These are phyloP conservation scores for Agapostemon virescens DNA, from an alignment of 2,888 invertebrate species.

Conservation along the genomic window DNA sequence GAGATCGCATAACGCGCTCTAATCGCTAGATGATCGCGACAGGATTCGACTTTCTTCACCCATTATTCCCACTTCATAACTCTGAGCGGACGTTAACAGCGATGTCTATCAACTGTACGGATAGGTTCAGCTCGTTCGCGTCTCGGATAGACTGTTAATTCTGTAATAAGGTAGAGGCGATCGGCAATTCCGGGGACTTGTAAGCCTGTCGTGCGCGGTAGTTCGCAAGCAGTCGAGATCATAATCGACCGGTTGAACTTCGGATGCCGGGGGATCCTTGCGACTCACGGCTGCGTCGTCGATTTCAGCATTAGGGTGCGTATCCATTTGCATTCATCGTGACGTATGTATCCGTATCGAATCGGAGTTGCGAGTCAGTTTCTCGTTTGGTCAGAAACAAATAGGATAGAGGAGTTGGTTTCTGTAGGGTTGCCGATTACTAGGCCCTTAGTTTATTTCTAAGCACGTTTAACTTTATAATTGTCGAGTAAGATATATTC, in stretches of 20 bases:
- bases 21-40: neutral
- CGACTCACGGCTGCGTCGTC: conserved; percentile 2
- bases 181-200: conserved; percentile 52
- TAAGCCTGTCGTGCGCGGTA: conserved; percentile 44
- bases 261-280: conserved; percentile 17
- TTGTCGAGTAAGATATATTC: too few species aligned
- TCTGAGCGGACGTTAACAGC: conserved; percentile 28
- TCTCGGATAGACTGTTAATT: conserved; percentile 43
- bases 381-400: neutral
- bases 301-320: conserved; percentile 22
- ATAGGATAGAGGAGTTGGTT: too few species aligned
- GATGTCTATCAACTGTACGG: conserved; percentile 32
- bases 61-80: conserved; percentile 38
- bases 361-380: neutral
- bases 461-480: too few species aligned
- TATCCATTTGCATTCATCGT: neutral
- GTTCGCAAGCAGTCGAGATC: conserved; percentile 49
- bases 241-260: conserved; percentile 48
- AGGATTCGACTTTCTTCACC: conserved; percentile 7
- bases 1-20: neutral
- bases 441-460: too few species aligned
- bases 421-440: too few species aligned
- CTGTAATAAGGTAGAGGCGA: conserved; percentile 52
- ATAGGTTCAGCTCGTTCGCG: conserved; percentile 20
- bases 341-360: rapidly evolving